Percentiles rank a stretch among this genome's conserved stretches.
Conservation (phyloP, 2,113 vertebrate species). For the Oophaga pumilio region DNA sequence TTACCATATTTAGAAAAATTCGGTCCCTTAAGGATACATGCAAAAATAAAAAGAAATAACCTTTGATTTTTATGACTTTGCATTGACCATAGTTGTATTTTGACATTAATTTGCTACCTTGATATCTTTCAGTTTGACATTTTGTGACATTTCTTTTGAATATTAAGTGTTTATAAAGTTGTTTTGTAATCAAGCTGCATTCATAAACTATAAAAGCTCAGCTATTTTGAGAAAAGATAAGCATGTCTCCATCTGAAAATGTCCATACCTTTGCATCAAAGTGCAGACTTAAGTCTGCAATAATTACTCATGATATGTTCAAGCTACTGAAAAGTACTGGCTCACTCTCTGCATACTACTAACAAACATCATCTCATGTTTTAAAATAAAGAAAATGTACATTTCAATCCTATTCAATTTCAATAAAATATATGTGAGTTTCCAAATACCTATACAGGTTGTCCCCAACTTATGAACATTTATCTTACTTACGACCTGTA, state of each 20-base stretch:
- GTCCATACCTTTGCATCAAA: no score
- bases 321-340: background rate
- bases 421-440: no score
- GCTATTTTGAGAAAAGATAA: background rate
- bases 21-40: background rate
- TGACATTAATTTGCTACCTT: constrained; percentile 39
- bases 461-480: no score
- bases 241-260: background rate
- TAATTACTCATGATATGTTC: background rate
- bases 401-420: background rate
- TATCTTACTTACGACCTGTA: no score
- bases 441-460: no score
- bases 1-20: background rate
- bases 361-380: background rate
- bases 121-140: constrained; percentile 9
- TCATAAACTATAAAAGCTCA: background rate
- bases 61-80: background rate
- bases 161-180: constrained; percentile 28
- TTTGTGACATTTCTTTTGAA: constrained; percentile 49
- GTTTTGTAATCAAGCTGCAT: constrained; percentile 41
- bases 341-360: background rate
- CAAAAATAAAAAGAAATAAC: background rate
- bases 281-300: background rate
- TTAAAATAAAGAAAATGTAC: background rate
- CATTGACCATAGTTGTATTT: constrained; percentile 7